phyloP scores from a whole-genome alignment of 2,113 vertebrate species.

The Amphilophus citrinellus region DNA sequence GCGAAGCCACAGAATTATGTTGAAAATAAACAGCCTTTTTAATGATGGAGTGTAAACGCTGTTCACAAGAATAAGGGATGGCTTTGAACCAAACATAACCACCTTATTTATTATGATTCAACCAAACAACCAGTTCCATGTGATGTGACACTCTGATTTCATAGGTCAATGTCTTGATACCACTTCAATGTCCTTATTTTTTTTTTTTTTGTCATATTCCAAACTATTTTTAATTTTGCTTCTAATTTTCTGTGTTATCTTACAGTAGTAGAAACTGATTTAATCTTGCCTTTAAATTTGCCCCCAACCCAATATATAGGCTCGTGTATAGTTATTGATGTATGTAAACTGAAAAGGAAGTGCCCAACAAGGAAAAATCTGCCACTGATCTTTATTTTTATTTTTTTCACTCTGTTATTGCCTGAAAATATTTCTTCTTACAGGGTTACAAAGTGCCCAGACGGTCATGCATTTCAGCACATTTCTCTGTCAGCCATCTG shows the following conservation, averaged over 20 bases:
- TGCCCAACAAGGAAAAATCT: constrained; percentile 63
- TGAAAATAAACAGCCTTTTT: constrained; percentile 46
- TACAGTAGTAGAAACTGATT: constrained; percentile 11
- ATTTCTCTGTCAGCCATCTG: constrained; percentile 32
- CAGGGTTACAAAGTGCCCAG: constrained; percentile 42
- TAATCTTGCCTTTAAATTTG: constrained; percentile 30
- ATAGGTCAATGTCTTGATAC: constrained; percentile 23
- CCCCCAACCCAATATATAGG: neutral
- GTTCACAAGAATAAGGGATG: constrained; percentile 13
- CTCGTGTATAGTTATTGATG: neutral
- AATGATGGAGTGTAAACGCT: constrained; percentile 21
- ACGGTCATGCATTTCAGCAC: constrained; percentile 15
- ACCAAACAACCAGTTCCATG: constrained; percentile 21
- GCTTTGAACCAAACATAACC: constrained; percentile 49
- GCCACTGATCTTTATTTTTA: constrained; percentile 58
- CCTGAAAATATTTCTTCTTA: constrained; percentile 33
- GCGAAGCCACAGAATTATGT: constrained; percentile 24
- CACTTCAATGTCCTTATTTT: neutral
- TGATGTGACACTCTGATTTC: constrained; percentile 1
- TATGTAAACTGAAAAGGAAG: constrained; percentile 45
- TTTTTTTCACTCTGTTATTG: constrained; percentile 43
- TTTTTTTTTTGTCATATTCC: neutral
- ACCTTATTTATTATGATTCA: constrained; percentile 54
- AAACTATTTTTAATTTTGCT: neutral
- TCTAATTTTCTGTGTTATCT: neutral